These are phyloP conservation scores for Helicoverpa armigera DNA, from an alignment of 1,140 invertebrate species.

Conservation along the genomic window DNA sequence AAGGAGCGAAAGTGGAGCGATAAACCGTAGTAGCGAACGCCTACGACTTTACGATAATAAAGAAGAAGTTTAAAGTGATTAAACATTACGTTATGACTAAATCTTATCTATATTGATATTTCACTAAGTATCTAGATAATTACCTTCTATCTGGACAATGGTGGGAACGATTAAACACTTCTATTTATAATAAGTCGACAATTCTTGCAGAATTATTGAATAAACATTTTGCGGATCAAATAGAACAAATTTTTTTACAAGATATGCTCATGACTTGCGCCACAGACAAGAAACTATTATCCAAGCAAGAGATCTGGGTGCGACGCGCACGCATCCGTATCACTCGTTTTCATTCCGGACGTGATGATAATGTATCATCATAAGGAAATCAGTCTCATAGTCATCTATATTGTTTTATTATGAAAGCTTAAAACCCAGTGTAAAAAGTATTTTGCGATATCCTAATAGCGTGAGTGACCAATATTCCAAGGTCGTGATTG, in stretches of 20 bases:
- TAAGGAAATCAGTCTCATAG: background rate
- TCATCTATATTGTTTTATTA: no score
- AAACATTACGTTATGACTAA: no score
- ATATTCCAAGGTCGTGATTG: no score
- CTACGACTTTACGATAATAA: constrained; percentile 26
- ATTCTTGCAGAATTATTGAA: no score
- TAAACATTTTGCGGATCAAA: background rate
- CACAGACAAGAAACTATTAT: constrained; percentile 26
- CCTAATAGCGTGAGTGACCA: no score
- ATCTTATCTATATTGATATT: no score
- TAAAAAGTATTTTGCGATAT: no score
- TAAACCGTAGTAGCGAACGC: constrained; percentile 28
- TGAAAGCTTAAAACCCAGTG: no score
- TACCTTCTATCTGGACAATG: no score
- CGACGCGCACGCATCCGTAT: constrained; percentile 30
- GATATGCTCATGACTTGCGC: background rate
- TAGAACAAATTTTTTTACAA: background rate
- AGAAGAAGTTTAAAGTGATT: background rate
- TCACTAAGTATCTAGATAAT: no score
- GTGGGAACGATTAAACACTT: no score
- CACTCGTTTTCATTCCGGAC: constrained; percentile 24
- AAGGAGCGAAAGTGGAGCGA: constrained; percentile 52
- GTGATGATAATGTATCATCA: constrained; percentile 24
- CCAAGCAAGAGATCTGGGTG: constrained; percentile 21
- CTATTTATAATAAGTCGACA: no score